Conservation (phyloP, 1,140 invertebrate genomes). For the Eueides isabella region DNA sequence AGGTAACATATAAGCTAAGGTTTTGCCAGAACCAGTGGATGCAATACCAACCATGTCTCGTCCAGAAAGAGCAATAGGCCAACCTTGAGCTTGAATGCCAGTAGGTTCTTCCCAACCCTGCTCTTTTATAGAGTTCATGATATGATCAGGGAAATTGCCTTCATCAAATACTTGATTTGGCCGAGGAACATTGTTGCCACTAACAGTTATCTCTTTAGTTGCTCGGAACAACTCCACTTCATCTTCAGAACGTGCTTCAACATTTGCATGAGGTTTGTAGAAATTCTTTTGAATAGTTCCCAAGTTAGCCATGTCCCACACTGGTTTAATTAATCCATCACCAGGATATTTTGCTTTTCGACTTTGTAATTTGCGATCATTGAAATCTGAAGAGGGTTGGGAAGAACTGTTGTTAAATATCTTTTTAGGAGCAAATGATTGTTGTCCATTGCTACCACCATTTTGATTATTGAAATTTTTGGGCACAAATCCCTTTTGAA, state of each 20-base stretch:
- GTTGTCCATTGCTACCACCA: constrained; percentile 62
- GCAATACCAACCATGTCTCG: constrained; percentile 97
- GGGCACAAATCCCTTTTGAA: constrained; percentile 66
- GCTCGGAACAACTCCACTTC: constrained; percentile 89
- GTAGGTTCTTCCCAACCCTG: constrained; percentile 93
- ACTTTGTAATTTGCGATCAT: constrained; percentile 83
- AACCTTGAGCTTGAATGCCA: constrained; percentile 93
- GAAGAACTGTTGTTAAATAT: constrained; percentile 52
- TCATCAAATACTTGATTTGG: constrained; percentile 95
- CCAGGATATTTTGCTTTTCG: constrained; percentile 88
- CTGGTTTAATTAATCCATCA: constrained; percentile 90
- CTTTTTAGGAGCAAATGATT: constrained; percentile 69
- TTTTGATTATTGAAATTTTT: constrained; percentile 71
- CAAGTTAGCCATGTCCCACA: constrained; percentile 91
- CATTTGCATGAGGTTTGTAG: constrained; percentile 92
- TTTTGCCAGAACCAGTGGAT: constrained; percentile 96
- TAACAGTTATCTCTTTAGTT: constrained; percentile 93
- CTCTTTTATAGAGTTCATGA: constrained; percentile 91
- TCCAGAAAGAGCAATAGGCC: constrained; percentile 96
- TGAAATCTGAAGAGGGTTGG: constrained; percentile 64
- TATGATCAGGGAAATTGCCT: constrained; percentile 92
- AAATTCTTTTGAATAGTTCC: constrained; percentile 96
- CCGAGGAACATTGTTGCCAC: constrained; percentile 91
- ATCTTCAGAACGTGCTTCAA: constrained; percentile 86
- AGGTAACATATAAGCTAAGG: constrained; percentile 92